Conservation (phyloP, 2,113 vertebrate species). For the Telmatochromis bifrenatus region DNA sequence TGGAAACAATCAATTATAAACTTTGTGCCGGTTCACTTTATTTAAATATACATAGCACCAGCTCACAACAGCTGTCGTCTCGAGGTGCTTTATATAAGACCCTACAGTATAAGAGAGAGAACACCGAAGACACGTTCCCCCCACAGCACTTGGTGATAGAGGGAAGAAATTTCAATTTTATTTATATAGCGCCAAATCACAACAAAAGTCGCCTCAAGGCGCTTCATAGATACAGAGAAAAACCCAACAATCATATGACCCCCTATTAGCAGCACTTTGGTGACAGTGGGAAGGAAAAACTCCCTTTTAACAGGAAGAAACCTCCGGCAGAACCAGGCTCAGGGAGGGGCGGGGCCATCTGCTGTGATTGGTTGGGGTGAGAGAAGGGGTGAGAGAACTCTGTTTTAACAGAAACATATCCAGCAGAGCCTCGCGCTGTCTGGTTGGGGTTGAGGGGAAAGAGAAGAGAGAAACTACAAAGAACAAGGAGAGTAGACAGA, state of each 20-base stretch:
- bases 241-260: too few relatives aligned
- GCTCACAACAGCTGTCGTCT: not conserved
- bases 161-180: not conserved
- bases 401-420: not conserved
- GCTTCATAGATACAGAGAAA: too few relatives aligned
- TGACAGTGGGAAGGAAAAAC: too few relatives aligned
- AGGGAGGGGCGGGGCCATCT: too few relatives aligned
- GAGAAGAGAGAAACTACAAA: not conserved
- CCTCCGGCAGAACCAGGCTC: fast-evolving
- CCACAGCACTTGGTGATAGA: fast-evolving
- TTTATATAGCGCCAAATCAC: too few relatives aligned
- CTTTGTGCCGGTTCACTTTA: not conserved
- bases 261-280: too few relatives aligned
- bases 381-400: not conserved
- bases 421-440: fast-evolving
- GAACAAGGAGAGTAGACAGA: not conserved
- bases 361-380: fast-evolving
- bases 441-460: not conserved
- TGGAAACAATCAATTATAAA: not conserved
- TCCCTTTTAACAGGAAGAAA: too few relatives aligned
- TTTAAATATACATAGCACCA: not conserved
- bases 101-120: not conserved
- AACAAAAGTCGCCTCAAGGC: too few relatives aligned
- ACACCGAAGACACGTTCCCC: fast-evolving
- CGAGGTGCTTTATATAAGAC: not conserved